Conservation (phyloP, 2,797 vertebrate genomes). For the Petrocephalus schoutedeni region DNA sequence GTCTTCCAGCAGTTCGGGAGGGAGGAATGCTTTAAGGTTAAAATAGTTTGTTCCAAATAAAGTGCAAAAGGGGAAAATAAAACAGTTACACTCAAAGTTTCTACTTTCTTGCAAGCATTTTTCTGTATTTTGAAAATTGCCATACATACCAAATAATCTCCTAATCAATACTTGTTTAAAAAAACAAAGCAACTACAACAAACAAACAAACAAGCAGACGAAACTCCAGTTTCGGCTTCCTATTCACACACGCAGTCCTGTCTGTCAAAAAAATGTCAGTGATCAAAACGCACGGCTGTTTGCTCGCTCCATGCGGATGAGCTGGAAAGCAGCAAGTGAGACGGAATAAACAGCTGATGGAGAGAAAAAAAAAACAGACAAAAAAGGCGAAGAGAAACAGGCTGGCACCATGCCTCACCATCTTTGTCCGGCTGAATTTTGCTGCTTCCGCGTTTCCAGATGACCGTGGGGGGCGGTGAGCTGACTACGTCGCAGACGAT, state of each 20-base stretch:
- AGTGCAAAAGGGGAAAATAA: constrained; percentile 25
- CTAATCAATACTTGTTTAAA: not conserved
- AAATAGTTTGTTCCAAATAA: constrained; percentile 46
- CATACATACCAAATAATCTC: not conserved
- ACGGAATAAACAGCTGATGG: constrained; percentile 35
- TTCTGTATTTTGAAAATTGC: not conserved
- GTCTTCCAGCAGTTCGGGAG: constrained; percentile 45
- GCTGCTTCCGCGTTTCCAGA: constrained; percentile 83
- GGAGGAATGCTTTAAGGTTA: constrained; percentile 52
- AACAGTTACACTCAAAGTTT: not conserved
- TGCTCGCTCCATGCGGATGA: constrained; percentile 24
- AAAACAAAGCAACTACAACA: not conserved
- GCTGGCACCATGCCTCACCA: constrained; percentile 61
- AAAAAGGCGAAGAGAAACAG: not conserved
- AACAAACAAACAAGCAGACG: not conserved
- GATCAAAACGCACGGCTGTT: constrained; percentile 33
- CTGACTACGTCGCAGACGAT: constrained; percentile 88
- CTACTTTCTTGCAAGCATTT: not conserved
- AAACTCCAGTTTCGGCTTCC: not conserved
- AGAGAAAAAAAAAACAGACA: constrained; percentile 31
- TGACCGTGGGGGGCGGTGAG: constrained; percentile 81
- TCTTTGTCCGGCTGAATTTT: constrained; percentile 82
- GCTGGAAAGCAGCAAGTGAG: constrained; percentile 31
- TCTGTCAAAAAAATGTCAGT: not conserved
- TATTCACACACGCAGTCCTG: not conserved